phyloP scores from a whole-genome alignment of 2,888 invertebrate species.

The Drosophila neutralis region DNA sequence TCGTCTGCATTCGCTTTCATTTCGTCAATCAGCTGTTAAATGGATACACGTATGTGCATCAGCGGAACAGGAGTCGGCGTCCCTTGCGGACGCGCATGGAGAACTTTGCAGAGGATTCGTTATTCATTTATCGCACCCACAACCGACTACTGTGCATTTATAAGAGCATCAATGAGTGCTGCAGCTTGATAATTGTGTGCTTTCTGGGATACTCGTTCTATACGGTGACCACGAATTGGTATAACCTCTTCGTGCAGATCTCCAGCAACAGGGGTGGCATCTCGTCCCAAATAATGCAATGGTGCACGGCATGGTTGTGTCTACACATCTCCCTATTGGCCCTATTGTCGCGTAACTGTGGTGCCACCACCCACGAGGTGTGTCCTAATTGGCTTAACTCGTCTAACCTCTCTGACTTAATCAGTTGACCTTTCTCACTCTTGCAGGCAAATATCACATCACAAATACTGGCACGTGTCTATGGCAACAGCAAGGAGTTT shows the following conservation, averaged over 20 bases:
- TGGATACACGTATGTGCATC: constrained; percentile 75
- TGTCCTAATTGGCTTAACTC: constrained; percentile 5
- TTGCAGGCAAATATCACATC: constrained; percentile 83
- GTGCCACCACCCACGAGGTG: constrained; percentile 80
- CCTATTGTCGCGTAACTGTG: constrained; percentile 77
- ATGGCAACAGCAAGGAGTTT: constrained; percentile 81
- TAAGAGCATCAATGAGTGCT: constrained; percentile 80
- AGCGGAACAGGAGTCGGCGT: constrained; percentile 37
- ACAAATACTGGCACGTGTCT: constrained; percentile 82
- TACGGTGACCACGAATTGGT: constrained; percentile 82
- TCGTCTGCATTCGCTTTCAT: constrained; percentile 79
- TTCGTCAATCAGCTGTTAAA: constrained; percentile 78
- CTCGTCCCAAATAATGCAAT: constrained; percentile 72
- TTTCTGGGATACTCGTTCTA: constrained; percentile 83
- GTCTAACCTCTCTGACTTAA: neutral
- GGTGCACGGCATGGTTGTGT: constrained; percentile 74
- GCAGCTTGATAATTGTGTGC: constrained; percentile 80
- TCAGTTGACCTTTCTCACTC: constrained; percentile 4
- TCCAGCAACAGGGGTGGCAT: constrained; percentile 70
- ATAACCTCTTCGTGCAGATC: constrained; percentile 83
- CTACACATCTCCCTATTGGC: constrained; percentile 74
- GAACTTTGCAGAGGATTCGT: constrained; percentile 77
- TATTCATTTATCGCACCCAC: constrained; percentile 82
- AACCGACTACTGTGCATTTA: constrained; percentile 80
- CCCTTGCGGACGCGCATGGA: constrained; percentile 50